Evolutionary conservation across 2,113 vertebrate species (phyloP), one percentile per base, ranked within the genome.

Genomic region (Lagopus muta): DNA sequence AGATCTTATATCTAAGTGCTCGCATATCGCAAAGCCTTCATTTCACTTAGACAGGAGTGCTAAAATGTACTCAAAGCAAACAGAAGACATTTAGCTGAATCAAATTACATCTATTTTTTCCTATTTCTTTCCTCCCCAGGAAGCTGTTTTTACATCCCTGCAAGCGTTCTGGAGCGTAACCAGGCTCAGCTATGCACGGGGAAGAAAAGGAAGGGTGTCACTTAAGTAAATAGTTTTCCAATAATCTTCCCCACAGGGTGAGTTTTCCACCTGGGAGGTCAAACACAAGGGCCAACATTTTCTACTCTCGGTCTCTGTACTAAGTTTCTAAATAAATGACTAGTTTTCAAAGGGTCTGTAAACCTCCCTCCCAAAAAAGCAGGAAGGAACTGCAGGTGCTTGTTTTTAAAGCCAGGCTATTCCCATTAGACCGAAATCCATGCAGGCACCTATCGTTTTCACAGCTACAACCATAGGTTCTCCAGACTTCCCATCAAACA

Each of bases 21-120:
- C 78, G 48, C 92, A 82, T 70, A 58, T 85, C 90, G 80, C 79
- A 96, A 73, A 96, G 77, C 74, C 87, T 90, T 93, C 42, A 92
- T 83, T 96, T 87, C 65, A 73, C 52, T 96, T 60, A 36, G 95
- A 92, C 55, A 92, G 81, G 86, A 93, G 61, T 43, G 32, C 47
- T 96, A 93, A 96, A 95, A 93, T 38, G 76, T 3, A 94, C 55
- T 91, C 81, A 77, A 21, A 57, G 32, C 25, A 38, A 85, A 71
- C 15, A 94, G 76, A 18, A 95, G 36, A 82, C 9, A 42, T 66
- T 93, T 77, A 52, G 81, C 69, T 47, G 25, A 86, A 88, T 74
- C 45, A 87, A 85, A 78, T 67, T 14, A 73, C 43, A 1, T 40
- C 3, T 36, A 52, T 15, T 71, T 32, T 66, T n/a, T 4, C 24